A percentile compares a stretch with the other conserved stretches of the same genome.
phyloP scores from a whole-genome alignment of 2,797 vertebrate species.

The Pygocentrus nattereri region DNA sequence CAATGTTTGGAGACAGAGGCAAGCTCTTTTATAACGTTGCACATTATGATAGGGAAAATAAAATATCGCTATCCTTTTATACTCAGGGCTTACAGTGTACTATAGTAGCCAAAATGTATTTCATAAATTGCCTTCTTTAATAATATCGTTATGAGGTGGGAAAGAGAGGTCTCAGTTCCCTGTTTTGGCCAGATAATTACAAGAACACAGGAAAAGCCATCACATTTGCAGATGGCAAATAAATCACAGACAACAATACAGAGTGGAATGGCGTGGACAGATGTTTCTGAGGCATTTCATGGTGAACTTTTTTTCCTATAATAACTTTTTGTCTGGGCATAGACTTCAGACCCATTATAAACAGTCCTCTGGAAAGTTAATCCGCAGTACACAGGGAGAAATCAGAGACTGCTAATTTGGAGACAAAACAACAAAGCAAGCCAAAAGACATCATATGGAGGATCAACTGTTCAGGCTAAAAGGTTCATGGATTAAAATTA shows the following conservation, averaged over 20 bases:
- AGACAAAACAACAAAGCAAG: slow-evolving; percentile 52
- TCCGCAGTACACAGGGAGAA: slow-evolving; percentile 31
- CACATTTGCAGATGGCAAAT: slow-evolving; percentile 53
- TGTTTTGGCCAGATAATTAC: slow-evolving; percentile 48
- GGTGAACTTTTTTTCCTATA: slow-evolving; percentile 54
- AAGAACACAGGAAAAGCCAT: slow-evolving; percentile 57
- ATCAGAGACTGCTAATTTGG: slow-evolving; percentile 55
- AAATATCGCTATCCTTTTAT: not conserved
- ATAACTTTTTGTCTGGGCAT: slow-evolving; percentile 53
- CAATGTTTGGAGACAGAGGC: slow-evolving; percentile 16
- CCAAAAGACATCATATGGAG: slow-evolving; percentile 43
- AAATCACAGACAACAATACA: slow-evolving; percentile 55
- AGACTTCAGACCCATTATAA: slow-evolving; percentile 53
- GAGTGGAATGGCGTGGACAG: slow-evolving; percentile 44
- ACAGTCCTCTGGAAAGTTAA: slow-evolving; percentile 55
- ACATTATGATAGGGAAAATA: slow-evolving; percentile 16
- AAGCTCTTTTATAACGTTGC: slow-evolving; percentile 21
- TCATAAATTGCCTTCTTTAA: slow-evolving; percentile 39
- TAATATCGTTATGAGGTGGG: slow-evolving; percentile 48
- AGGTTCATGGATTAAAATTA: not conserved
- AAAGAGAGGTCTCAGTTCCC: slow-evolving; percentile 45
- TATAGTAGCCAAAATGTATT: slow-evolving; percentile 33
- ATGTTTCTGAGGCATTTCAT: slow-evolving; percentile 46
- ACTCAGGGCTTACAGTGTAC: not conserved
- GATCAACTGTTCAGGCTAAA: slow-evolving; percentile 23